These are phyloP conservation scores for Lycodopsis pacificus DNA, from an alignment of 2,797 vertebrate genomes.

Conservation along the genomic window DNA sequence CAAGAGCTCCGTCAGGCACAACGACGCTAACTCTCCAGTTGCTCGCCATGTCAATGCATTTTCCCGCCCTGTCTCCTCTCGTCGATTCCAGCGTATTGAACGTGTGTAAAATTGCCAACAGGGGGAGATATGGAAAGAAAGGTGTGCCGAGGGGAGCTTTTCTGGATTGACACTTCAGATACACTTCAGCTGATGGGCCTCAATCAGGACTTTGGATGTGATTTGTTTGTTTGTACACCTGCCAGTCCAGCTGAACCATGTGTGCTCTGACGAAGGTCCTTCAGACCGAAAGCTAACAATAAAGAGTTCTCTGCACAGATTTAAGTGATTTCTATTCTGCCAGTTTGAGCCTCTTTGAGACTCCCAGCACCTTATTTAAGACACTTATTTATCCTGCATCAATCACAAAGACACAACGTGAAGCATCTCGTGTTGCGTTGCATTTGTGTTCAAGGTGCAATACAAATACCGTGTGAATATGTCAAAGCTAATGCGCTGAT, in stretches of 20 bases:
- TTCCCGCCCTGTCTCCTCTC: not conserved
- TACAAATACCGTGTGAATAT: not conserved
- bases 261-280: too few species aligned
- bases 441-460: not conserved
- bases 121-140: not conserved
- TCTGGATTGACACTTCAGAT: not conserved
- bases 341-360: too few species aligned
- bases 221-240: too few species aligned
- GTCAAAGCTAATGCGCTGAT: conserved; percentile 38
- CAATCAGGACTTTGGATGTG: too few species aligned
- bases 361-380: too few species aligned
- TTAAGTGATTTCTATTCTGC: too few species aligned
- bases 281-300: too few species aligned
- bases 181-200: not conserved
- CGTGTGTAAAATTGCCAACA: not conserved
- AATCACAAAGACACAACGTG: too few species aligned
- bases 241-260: too few species aligned
- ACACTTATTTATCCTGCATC: too few species aligned
- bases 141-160: not conserved
- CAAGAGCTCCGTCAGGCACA: not conserved
- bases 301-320: too few species aligned
- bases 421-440: too few species aligned
- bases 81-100: not conserved
- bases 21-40: not conserved
- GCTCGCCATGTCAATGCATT: not conserved